Conservation (phyloP, 2,888 invertebrate genomes). For the Parnassius orleans region DNA sequence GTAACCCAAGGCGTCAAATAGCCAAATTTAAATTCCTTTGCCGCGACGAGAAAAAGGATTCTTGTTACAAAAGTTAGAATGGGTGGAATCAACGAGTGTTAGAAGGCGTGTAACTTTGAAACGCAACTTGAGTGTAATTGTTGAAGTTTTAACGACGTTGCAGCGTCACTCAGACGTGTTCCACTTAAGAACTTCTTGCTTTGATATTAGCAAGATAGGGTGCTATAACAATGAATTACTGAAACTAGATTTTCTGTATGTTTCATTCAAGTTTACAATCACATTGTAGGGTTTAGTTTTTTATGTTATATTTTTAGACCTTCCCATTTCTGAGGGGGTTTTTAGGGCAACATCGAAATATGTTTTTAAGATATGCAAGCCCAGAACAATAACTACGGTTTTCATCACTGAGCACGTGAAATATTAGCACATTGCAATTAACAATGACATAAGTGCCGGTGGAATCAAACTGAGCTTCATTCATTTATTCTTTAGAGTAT, state of each 20-base stretch:
- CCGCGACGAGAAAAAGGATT: slow-evolving; percentile 21
- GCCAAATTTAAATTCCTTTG: slow-evolving; percentile 21
- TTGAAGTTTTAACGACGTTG: slow-evolving; percentile 41
- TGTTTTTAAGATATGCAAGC: no score
- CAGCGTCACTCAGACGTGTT: slow-evolving; percentile 27
- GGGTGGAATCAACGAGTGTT: slow-evolving; percentile 19
- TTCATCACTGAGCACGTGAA: no score
- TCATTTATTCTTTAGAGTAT: no score
- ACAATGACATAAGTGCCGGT: no score
- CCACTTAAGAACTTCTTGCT: slow-evolving; percentile 27
- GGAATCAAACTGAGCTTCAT: no score
- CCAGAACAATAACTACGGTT: no score
- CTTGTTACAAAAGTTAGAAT: slow-evolving; percentile 25
- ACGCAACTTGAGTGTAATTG: slow-evolving; percentile 39
- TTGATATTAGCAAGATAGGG: slow-evolving; percentile 21
- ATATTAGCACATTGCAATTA: no score
- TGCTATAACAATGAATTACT: neutral
- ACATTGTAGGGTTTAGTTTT: no score
- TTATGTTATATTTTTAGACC: no score
- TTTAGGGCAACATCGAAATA: no score
- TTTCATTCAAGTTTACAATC: neutral
- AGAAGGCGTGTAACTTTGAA: slow-evolving; percentile 27
- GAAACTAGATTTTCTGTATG: neutral
- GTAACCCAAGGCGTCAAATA: neutral
- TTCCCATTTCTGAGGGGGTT: no score